A percentile compares a stretch with the other conserved stretches of the same genome.
phyloP scores from a whole-genome alignment of 2,797 vertebrate genomes.

The Nothura maculosa region DNA sequence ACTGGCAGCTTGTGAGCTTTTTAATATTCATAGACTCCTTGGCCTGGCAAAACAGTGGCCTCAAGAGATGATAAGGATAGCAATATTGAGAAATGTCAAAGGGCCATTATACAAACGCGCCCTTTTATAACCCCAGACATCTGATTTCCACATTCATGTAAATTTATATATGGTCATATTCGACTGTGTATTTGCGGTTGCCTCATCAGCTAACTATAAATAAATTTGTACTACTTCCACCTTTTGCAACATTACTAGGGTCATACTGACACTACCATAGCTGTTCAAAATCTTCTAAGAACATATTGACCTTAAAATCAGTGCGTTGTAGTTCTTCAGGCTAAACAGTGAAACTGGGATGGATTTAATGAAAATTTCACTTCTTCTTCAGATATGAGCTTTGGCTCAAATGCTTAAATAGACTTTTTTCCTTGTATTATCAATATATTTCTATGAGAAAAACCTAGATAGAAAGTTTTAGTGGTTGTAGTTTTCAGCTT shows the following conservation, averaged over 20 bases:
- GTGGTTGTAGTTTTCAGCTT: not conserved
- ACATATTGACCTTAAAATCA: not conserved
- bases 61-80: not conserved
- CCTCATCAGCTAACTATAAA: not conserved
- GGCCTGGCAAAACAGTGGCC: not conserved
- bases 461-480: not conserved
- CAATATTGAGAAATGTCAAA: not conserved
- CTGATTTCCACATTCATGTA: not conserved
- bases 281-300: not conserved
- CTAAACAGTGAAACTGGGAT: not conserved
- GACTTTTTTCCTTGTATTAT: not conserved
- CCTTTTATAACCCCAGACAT: not conserved
- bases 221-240: not conserved
- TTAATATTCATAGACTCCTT: not conserved
- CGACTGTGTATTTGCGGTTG: not conserved
- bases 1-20: not conserved
- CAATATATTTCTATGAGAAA: not conserved
- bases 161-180: not conserved
- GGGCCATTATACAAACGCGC: not conserved
- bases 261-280: not conserved
- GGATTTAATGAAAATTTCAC: not conserved
- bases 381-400: not conserved
- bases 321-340: not conserved
- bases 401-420: not conserved
- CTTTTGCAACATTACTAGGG: not conserved